phyloP scores from a whole-genome alignment of 2,113 vertebrate genomes.

The Mionectes macconnelli region DNA sequence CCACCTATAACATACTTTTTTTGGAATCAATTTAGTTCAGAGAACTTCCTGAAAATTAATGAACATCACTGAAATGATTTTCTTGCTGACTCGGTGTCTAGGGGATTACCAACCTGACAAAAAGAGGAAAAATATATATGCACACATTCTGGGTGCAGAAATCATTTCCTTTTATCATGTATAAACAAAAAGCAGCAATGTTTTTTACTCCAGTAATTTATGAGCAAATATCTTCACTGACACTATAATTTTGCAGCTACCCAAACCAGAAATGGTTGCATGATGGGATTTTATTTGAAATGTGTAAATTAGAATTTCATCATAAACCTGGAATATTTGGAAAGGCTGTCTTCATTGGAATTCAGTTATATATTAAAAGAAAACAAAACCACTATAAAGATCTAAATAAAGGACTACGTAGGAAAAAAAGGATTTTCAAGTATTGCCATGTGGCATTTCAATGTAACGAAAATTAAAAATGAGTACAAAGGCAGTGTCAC shows the following conservation, averaged over 20 bases:
- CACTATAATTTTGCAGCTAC: slow-evolving; percentile 36
- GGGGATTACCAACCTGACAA: slow-evolving; percentile 34
- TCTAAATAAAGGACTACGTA: not conserved
- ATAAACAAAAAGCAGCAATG: slow-evolving; percentile 43
- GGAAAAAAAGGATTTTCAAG: not conserved
- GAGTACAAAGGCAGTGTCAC: not conserved
- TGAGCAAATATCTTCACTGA: slow-evolving; percentile 17
- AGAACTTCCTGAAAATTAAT: slow-evolving; percentile 61
- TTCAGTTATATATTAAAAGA: not conserved
- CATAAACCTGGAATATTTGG: not conserved
- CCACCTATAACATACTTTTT: not conserved
- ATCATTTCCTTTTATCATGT: slow-evolving; percentile 39
- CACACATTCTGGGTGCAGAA: slow-evolving; percentile 11
- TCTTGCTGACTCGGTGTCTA: slow-evolving; percentile 27
- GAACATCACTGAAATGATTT: slow-evolving; percentile 31
- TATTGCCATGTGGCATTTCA: not conserved
- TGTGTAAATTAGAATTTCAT: slow-evolving; percentile 14
- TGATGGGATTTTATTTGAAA: not conserved
- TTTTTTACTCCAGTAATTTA: slow-evolving; percentile 43
- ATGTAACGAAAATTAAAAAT: not conserved
- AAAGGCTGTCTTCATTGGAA: not conserved
- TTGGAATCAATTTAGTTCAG: slow-evolving; percentile 41
- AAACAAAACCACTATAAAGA: not conserved
- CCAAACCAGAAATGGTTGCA: not conserved
- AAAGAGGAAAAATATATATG: not conserved